Base-by-base conservation (phyloP, 1,140 invertebrate genomes). In the Drosophila truncata region DNA sequence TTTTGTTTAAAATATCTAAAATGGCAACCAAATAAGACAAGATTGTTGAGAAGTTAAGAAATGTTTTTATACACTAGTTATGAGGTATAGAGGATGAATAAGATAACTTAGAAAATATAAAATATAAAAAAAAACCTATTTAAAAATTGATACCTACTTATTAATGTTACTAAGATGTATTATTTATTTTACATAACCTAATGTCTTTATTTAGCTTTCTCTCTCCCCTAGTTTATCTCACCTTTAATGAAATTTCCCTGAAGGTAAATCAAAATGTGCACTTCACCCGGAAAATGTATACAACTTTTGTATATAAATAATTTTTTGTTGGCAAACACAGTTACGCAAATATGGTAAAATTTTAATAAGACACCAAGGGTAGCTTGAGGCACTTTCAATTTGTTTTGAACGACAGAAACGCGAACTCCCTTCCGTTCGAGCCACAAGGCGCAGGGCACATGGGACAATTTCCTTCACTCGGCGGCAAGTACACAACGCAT, bases 311-410 rank as follows among this genome's bases (percentile, higher is more conserved):
- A 18, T 31, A 31, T 31, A 50, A 13, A 18, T 14, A 18, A 20
- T 18, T 50, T 67, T n/a, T 27, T 23, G 39, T 16, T 1, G 16
- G 35, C 37, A 65, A 49, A 50, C 31, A 35, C 37, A 25, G 55
- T 65, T 42, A 61, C 31, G 55, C 41, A 62, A 52, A 72, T 46
- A 47, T 73, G 47, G 41, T 27, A 23, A 54, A 41, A 67, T 63
- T 47, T 39, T 62, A 42, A 46, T 52, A 69, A 69, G 62, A 50
- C 35, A 42, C 61, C 35, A 23, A 27, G 31, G 37, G 7, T 23
- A 74, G 49, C 49, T 7, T 20, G 35, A 49, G 67, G 57, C 49
- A 33, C 25, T 74, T 73, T 74, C 39, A 62, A 54, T 73, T 73
- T 52, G 49, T 62, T 54, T 59, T 71, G 31, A 41, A 62, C 20